Percentiles rank a stretch among this genome's conserved stretches.
Conservation (phyloP, 2,113 vertebrate species). For the cattle (Bos taurus) region DNA sequence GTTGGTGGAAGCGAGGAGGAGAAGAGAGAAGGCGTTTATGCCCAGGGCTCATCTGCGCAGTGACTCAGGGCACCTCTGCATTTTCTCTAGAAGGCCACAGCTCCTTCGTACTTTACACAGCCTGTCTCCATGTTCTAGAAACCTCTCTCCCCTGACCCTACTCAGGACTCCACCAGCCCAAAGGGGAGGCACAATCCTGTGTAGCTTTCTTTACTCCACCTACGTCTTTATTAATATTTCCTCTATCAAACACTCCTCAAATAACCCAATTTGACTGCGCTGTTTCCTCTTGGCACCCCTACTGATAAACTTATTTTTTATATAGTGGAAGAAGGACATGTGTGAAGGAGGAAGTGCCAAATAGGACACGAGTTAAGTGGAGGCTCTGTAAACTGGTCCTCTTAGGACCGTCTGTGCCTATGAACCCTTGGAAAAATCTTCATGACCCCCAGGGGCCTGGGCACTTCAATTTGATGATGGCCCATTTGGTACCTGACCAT, state of each 20-base stretch:
- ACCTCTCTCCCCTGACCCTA: background rate
- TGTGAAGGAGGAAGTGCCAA: background rate
- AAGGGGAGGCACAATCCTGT: background rate
- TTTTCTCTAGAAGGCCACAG: background rate
- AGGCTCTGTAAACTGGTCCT: background rate
- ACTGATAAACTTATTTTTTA: background rate
- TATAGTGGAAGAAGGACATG: background rate
- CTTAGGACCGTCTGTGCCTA: background rate
- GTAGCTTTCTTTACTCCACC: background rate
- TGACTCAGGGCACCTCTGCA: background rate
- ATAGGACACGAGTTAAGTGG: background rate
- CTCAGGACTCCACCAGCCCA: fast-evolving
- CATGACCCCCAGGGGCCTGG: fast-evolving
- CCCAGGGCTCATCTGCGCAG: no score
- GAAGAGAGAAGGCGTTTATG: background rate
- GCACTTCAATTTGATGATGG: no score
- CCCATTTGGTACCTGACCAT: background rate
- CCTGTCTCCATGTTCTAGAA: background rate
- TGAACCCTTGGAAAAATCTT: background rate
- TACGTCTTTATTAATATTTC: background rate
- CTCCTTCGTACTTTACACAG: background rate
- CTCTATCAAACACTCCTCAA: background rate
- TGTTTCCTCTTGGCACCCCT: background rate
- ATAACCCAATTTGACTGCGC: fast-evolving
- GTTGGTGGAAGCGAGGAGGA: fast-evolving